Conservation (phyloP, 2,797 vertebrate genomes). For the Acrocephalus scirpaceus region DNA sequence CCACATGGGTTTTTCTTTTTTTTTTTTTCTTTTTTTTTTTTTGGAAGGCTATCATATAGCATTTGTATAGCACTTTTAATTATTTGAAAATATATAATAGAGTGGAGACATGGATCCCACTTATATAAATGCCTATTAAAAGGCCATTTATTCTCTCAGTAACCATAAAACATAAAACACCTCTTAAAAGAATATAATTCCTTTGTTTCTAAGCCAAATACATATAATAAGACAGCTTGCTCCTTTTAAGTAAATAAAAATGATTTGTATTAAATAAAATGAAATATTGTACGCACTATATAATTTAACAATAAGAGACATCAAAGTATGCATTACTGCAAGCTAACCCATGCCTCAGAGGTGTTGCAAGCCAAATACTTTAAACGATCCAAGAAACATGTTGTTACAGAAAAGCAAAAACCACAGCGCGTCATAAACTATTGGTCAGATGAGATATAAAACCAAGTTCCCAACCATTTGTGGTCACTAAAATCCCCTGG, state of each 20-base stretch:
- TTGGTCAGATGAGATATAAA: conserved; percentile 14
- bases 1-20: conserved; percentile 9
- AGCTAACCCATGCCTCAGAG: conserved; percentile 58
- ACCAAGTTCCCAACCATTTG: background rate
- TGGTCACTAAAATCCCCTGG: conserved; percentile 11
- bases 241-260: conserved; percentile 78
- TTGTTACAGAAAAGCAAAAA: conserved; percentile 43
- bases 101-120: conserved; percentile 69
- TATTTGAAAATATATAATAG: conserved; percentile 72
- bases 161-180: conserved; percentile 79
- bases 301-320: conserved; percentile 70
- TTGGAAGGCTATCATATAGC: conserved; percentile 46
- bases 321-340: conserved; percentile 48
- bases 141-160: conserved; percentile 72
- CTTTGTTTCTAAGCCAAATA: conserved; percentile 79
- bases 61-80: conserved; percentile 61
- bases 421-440: conserved; percentile 26
- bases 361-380: conserved; percentile 68
- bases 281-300: conserved; percentile 64
- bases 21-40: conserved; percentile 10
- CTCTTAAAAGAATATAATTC: conserved; percentile 75
- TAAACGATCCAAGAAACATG: conserved; percentile 48
- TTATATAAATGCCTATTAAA: conserved; percentile 73
- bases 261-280: conserved; percentile 73
- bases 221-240: conserved; percentile 67